A percentile compares a stretch with the other conserved stretches of the same genome.
Conservation (phyloP, 2,113 vertebrate genomes). For the Pelodiscus sinensis region DNA sequence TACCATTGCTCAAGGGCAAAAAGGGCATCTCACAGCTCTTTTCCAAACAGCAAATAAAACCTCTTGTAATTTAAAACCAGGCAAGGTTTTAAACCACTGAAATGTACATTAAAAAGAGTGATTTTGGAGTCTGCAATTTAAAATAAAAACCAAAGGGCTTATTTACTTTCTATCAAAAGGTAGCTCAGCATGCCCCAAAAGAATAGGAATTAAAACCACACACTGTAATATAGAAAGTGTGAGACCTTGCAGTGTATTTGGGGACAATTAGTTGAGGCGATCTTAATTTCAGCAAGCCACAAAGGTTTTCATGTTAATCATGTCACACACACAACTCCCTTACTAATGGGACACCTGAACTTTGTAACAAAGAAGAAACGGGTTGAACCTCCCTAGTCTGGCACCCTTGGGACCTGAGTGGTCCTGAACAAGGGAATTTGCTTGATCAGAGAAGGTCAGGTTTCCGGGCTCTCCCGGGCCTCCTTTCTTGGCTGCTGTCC, state of each 20-base stretch:
- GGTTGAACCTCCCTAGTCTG: too few species aligned
- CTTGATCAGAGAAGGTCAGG: too few species aligned
- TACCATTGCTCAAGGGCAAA: conserved; percentile 23
- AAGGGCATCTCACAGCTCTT: conserved; percentile 31
- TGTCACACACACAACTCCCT: background rate
- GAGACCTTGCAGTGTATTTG: background rate
- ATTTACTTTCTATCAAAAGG: background rate
- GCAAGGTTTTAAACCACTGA: background rate
- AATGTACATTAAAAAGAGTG: conserved; percentile 29
- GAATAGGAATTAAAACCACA: background rate
- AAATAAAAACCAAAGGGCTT: conserved; percentile 9
- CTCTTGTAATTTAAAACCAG: conserved; percentile 21
- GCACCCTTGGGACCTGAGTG: too few species aligned
- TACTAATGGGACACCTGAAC: conserved; percentile 1
- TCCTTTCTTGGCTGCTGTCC: too few species aligned
- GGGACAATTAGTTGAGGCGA: background rate
- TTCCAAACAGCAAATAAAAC: conserved; percentile 39
- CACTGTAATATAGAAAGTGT: background rate
- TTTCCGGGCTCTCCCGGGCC: too few species aligned
- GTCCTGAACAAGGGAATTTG: too few species aligned
- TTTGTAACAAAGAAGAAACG: background rate
- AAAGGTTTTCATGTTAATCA: background rate
- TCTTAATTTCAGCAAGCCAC: background rate
- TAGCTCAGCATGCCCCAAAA: background rate
- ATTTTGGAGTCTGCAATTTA: background rate